Base-by-base conservation (phyloP, 2,113 vertebrate species). In the Ailuropoda melanoleuca region DNA sequence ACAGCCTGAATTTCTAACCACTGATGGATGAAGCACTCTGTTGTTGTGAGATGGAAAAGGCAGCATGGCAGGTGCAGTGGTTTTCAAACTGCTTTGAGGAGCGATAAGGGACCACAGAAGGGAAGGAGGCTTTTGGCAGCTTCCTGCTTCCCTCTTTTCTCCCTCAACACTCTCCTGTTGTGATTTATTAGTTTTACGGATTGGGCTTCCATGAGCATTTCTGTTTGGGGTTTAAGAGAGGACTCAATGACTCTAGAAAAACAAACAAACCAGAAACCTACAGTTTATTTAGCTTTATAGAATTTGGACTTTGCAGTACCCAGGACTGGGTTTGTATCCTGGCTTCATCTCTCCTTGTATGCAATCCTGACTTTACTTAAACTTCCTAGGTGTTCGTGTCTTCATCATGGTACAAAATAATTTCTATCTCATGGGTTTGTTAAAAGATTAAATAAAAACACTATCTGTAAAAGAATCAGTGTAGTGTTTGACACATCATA, bases 1-100 rank as follows among this genome's bases (percentile, higher is more conserved):
- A 87, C 6, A 53, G 68, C 31, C 21, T 46, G 55, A 50, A 24
- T 77, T 62, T 37, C 60, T 55, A 43, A 58, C 48, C 39, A 21
- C 10, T 18, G 46, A 23, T 89, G 53, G 43, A 64, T 37, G 9
- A 48, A 26, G 64, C 29, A 70, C 37, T 77, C 60, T 26, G 46
- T 5, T 24, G 23, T 1, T 39, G 64, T n/a, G 8, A 18, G 15
- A 56, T 5, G 31, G 55, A 31, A 56, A 48, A 87, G 58, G 55
- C 21, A 37, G 8, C 37, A 4, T 24, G 34, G 18, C 3, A 1
- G 0, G 1, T 26, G 31, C 1, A 64, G 14, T 1, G 26, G 12
- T 68, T 85, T 88, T 66, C 1, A 50, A 75, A 37, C 10, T 12
- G 34, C 24, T 53, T 1, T 77, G 53, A 24, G 62, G 19, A 80